Base-by-base conservation (phyloP, 2,113 vertebrate species). In the Eurypyga helias region DNA sequence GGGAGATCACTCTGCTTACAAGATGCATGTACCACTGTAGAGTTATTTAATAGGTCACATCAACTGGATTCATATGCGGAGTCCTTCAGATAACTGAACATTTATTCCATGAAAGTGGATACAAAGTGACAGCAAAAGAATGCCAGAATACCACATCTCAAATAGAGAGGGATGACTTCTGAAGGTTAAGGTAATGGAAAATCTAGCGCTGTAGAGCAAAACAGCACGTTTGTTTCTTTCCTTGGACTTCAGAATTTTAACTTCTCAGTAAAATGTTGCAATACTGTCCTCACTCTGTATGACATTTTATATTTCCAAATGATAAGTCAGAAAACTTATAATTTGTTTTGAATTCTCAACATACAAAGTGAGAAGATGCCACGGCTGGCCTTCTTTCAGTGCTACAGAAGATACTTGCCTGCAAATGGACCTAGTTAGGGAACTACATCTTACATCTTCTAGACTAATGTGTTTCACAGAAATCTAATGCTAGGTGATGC, bases 1-100 rank as follows among this genome's bases (percentile, higher is more conserved):
- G 57, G 79, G 31, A 85, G 24, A 65, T 23, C 65, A 65, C 4
- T 18, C 14, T 61, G 18, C 25, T 23, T 24, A 34, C 23, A 75
- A 87, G 57, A 80, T 48, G 43, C 14, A 31, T 38, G 62, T 69
- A 46, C 7, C 33, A 76, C 8, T 17, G 24, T 8, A 45, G 17
- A 14, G 65, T 46, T 58, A 71, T 14, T 33, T 69, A 60, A 46
- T 4, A 89, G 31, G 31, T 75, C 45, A 29, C 15, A 26, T 11
- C 2, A 5, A 77, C 10, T 10, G 38, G 23, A 60, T 45, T 67
- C 5, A 4, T 45, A 49, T 8, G 33, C 9, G 0, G 2, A 52
- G 34, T 66, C 19, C 18, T 73, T 61, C 48, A 36, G 38, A 24
- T 29, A 88, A 83, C 31, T n/a, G 28, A 41, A 13, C 28, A 58